phyloP scores from a whole-genome alignment of 2,113 vertebrate genomes.

The Chloebia gouldiae region DNA sequence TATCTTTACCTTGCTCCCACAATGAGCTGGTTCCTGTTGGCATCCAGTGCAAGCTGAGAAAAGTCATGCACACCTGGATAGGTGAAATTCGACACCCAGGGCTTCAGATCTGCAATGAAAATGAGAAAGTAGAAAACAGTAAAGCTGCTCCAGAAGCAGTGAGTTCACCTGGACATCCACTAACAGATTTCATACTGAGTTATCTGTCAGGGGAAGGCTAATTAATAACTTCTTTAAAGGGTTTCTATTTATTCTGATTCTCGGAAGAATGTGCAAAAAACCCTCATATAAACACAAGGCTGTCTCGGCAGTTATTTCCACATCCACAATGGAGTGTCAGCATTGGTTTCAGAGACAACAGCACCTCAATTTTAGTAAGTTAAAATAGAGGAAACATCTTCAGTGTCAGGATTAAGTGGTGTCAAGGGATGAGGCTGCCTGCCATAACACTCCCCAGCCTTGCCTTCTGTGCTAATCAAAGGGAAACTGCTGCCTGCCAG shows the following conservation, averaged over 20 bases:
- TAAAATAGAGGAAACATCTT: background rate
- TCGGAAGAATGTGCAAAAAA: background rate
- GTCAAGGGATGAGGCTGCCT: background rate
- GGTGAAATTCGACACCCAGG: slow-evolving; percentile 92
- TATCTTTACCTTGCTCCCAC: slow-evolving; percentile 94
- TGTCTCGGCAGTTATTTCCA: background rate
- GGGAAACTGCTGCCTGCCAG: background rate
- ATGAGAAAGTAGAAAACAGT: slow-evolving; percentile 45
- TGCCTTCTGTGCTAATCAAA: background rate
- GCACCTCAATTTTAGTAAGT: background rate
- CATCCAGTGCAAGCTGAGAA: slow-evolving; percentile 95
- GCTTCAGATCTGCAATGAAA: slow-evolving; percentile 84
- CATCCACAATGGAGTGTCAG: background rate
- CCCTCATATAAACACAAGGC: background rate
- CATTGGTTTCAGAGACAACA: background rate
- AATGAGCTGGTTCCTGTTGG: slow-evolving; percentile 94
- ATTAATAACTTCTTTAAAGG: slow-evolving; percentile 47
- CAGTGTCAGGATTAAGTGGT: background rate
- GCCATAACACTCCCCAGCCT: background rate
- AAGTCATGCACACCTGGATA: slow-evolving; percentile 88
- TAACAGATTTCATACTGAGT: slow-evolving; percentile 1
- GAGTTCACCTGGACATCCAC: background rate
- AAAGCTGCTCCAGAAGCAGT: background rate
- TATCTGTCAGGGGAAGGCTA: slow-evolving; percentile 14
- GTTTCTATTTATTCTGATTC: slow-evolving; percentile 19